Conservation (phyloP, 2,113 vertebrate species). For the Anseranas semipalmata region DNA sequence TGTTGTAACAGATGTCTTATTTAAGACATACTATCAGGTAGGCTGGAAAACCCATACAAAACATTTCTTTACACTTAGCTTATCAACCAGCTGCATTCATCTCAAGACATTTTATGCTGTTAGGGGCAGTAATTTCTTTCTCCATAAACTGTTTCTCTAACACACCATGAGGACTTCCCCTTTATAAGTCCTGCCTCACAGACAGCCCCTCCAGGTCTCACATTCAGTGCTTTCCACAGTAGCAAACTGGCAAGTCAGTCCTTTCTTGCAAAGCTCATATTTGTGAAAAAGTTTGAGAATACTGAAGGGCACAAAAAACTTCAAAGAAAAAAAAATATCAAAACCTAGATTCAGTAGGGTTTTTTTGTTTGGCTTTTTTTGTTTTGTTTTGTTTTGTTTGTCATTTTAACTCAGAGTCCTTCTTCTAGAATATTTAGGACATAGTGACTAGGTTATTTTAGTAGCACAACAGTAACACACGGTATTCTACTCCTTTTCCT, state of each 20-base stretch:
- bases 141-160: not conserved
- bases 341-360: not conserved
- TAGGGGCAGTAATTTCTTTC: not conserved
- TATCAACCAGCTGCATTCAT: not conserved
- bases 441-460: not conserved
- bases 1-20: not conserved
- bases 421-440: not conserved
- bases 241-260: not conserved
- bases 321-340: not conserved
- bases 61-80: not conserved
- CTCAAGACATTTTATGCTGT: not conserved
- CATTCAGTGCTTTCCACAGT: not conserved
- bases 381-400: not conserved
- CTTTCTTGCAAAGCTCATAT: not conserved
- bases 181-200: not conserved
- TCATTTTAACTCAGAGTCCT: not conserved
- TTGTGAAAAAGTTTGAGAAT: not conserved
- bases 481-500: not conserved
- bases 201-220: not conserved
- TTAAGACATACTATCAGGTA: not conserved
- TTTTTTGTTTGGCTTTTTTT: not conserved
- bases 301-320: not conserved
- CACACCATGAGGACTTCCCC: rapidly evolving
- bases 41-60: not conserved
- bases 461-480: not conserved